Percentiles rank a stretch among this genome's conserved stretches.
Evolutionary conservation across 2,888 invertebrate species (phyloP).

Genomic region (Isoperla grammatica): DNA sequence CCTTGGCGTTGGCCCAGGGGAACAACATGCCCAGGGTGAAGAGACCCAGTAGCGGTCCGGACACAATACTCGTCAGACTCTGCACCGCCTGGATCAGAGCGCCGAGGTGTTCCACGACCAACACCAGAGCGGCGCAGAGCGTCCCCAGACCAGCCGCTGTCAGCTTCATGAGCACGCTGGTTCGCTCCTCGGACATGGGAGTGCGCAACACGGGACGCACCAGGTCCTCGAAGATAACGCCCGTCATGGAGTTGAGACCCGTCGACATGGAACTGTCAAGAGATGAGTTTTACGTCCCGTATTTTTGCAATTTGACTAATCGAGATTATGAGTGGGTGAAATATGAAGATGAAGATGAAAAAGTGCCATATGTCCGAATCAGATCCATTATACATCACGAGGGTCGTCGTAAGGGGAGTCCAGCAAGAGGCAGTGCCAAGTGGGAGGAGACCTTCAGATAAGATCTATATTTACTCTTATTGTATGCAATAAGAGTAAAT

Average conservation of each 20-base stretch:
- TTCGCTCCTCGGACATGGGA: slow-evolving; percentile 57
- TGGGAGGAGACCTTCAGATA: too few relatives aligned
- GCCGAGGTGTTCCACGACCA: slow-evolving; percentile 65
- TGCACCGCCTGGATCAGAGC: slow-evolving; percentile 53
- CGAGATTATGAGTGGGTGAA: too few relatives aligned
- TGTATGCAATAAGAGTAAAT: too few relatives aligned
- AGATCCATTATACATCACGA: too few relatives aligned
- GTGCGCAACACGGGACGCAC: slow-evolving; percentile 61
- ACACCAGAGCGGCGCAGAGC: slow-evolving; percentile 61
- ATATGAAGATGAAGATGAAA: too few relatives aligned
- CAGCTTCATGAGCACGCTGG: slow-evolving; percentile 64
- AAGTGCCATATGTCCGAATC: too few relatives aligned
- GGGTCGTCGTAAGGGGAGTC: too few relatives aligned
- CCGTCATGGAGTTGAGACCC: slow-evolving; percentile 74
- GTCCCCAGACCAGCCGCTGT: slow-evolving; percentile 61
- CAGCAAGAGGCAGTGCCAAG: too few relatives aligned
- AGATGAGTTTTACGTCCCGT: too few relatives aligned
- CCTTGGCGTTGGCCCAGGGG: slow-evolving; percentile 61
- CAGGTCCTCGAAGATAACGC: slow-evolving; percentile 72
- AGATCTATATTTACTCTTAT: too few relatives aligned
- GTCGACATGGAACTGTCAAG: slow-evolving; percentile 65
- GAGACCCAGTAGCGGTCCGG: slow-evolving; percentile 64
- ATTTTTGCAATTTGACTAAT: too few relatives aligned
- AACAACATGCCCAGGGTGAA: slow-evolving; percentile 66
- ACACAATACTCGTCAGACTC: slow-evolving; percentile 64